Evolutionary conservation across 2,113 vertebrate species (phyloP).

Genomic region (Sceloporus tristichus): DNA sequence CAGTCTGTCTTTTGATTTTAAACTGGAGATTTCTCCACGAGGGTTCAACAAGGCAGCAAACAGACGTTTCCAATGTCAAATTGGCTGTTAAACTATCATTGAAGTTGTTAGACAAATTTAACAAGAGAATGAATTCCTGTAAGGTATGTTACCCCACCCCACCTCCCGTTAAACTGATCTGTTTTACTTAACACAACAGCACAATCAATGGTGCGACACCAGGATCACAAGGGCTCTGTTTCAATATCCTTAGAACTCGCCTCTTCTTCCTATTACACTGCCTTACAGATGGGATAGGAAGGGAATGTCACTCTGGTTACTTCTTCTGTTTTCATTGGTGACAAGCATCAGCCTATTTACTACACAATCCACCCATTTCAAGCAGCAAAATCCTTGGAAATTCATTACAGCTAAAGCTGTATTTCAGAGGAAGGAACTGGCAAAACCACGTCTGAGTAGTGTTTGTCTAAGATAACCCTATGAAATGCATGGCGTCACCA

Average conservation of each 20-base stretch:
- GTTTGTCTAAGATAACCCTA: no score
- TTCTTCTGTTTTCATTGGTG: constrained; percentile 37
- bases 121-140: constrained; percentile 63
- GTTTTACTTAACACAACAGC: constrained; percentile 32
- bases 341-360: constrained; percentile 23
- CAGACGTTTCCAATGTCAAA: constrained; percentile 43
- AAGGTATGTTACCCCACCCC: constrained; percentile 23
- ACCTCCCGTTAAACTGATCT: constrained; percentile 49
- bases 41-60: constrained; percentile 51
- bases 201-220: neutral
- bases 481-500: no score
- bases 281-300: neutral
- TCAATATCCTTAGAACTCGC: constrained; percentile 19
- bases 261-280: constrained; percentile 2
- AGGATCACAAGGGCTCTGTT: constrained; percentile 4
- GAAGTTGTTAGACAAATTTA: constrained; percentile 61
- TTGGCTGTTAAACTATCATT: constrained; percentile 63
- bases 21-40: constrained; percentile 49
- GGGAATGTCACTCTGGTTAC: neutral
- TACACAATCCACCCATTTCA: constrained; percentile 3
- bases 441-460: no score
- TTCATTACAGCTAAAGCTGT: no score
- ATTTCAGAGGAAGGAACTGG: no score
- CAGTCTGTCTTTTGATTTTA: constrained; percentile 47
- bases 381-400: neutral